Evolutionary conservation across 1,140 invertebrate species (phyloP).

Genomic region (Homalodisca vitripennis): DNA sequence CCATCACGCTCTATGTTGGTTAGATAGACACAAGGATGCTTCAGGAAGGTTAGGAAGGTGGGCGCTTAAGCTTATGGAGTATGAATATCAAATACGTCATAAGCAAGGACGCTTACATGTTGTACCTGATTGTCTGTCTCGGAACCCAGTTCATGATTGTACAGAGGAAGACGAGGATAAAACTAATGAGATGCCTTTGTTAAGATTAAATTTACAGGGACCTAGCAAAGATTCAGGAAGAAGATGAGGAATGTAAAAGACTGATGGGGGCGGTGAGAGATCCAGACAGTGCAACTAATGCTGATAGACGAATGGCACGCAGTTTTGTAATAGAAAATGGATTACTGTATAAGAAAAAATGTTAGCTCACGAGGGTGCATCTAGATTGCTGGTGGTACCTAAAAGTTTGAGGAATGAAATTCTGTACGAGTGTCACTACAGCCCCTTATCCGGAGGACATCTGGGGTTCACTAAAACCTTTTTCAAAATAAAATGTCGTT

Average conservation of each 20-base stretch:
- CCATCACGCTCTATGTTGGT: conserved; percentile 51
- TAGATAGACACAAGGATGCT: conserved; percentile 51
- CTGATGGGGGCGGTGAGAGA: neutral
- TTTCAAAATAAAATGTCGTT: neutral
- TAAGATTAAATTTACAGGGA: neutral
- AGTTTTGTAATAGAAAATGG: neutral
- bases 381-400: neutral
- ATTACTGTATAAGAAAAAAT: neutral
- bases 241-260: neutral
- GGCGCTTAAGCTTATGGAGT: conserved; percentile 52
- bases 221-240: neutral
- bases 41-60: conserved; percentile 51
- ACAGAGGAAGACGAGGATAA: neutral
- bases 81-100: conserved; percentile 49
- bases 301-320: neutral
- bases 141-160: neutral
- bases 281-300: neutral
- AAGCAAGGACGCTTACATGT: conserved; percentile 41
- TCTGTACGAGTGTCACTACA: neutral
- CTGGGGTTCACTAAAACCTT: neutral
- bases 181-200: neutral
- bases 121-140: neutral
- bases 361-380: neutral
- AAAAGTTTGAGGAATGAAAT: neutral
- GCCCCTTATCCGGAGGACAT: neutral